Evolutionary conservation across 2,888 invertebrate species (phyloP).

Genomic region (Scelioninae gen. 1): DNA sequence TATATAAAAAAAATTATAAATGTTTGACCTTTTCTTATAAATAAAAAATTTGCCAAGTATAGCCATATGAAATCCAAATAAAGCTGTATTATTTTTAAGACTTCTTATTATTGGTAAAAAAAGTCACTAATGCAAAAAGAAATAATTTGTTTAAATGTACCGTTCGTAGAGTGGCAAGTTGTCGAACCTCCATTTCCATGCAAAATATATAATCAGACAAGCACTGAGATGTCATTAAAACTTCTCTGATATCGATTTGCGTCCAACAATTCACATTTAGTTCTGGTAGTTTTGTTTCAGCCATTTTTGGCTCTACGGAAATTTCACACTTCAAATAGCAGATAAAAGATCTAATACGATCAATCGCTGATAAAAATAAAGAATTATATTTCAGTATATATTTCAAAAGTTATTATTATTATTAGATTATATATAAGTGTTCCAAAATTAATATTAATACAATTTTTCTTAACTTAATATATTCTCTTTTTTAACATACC

Average conservation of each 20-base stretch:
- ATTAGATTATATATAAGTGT: too few relatives aligned
- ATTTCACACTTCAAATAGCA: conserved; percentile 72
- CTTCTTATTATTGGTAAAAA: too few relatives aligned
- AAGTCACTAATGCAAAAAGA: too few relatives aligned
- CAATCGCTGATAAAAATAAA: conserved; percentile 70
- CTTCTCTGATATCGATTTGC: conserved; percentile 69
- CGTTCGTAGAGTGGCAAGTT: conserved; percentile 58
- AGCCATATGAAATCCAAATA: too few relatives aligned
- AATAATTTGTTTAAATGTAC: conserved; percentile 22
- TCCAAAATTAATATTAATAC: too few relatives aligned
- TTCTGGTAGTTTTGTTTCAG: conserved; percentile 39
- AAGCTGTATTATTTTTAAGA: too few relatives aligned
- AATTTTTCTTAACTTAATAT: not conserved
- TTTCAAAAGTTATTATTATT: too few relatives aligned
- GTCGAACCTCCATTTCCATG: conserved; percentile 77
- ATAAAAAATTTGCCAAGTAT: too few relatives aligned
- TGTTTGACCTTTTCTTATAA: too few relatives aligned
- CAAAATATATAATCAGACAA: conserved; percentile 76
- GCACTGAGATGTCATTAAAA: conserved; percentile 72
- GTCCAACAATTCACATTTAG: conserved; percentile 49
- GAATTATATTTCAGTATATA: conserved; percentile 6
- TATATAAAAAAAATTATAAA: too few relatives aligned
- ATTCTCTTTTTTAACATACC: not conserved
- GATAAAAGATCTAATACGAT: conserved; percentile 74
- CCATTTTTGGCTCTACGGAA: conserved; percentile 73